Evolutionary conservation across 2,888 invertebrate species (phyloP).

Genomic region (Diploptera punctata): DNA sequence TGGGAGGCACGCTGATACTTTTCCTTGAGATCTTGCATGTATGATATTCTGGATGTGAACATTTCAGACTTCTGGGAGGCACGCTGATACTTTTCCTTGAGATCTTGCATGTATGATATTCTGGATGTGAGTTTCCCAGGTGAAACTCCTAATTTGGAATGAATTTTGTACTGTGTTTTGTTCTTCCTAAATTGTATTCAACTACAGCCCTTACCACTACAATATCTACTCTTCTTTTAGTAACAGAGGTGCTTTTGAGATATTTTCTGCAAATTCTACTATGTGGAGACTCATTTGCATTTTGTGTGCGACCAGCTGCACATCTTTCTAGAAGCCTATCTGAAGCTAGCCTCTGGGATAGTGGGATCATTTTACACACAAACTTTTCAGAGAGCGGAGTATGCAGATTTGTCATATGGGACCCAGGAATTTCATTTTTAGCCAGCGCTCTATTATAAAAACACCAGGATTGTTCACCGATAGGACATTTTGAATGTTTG

Average conservation of each 20-base stretch:
- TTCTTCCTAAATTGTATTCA: neutral
- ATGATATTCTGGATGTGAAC: too few relatives aligned
- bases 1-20: too few relatives aligned
- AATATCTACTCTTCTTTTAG: neutral
- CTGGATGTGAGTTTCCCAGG: too few relatives aligned
- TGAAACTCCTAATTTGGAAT: too few relatives aligned
- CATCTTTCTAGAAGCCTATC: neutral
- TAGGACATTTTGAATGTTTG: neutral
- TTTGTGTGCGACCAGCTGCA: neutral
- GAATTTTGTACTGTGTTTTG: too few relatives aligned
- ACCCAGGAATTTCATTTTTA: neutral
- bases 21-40: too few relatives aligned
- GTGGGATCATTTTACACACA: neutral
- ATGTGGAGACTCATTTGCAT: constrained; percentile 1
- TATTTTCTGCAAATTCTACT: neutral
- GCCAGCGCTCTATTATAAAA: neutral
- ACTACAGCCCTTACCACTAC: neutral
- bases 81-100: too few relatives aligned
- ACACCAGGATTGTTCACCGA: neutral
- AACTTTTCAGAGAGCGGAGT: neutral
- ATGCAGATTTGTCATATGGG: neutral
- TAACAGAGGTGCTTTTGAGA: neutral
- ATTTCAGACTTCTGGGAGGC: too few relatives aligned
- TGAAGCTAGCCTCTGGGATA: neutral
- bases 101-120: too few relatives aligned